Evolutionary conservation across 2,797 vertebrate genomes (phyloP), one percentile per base, ranked within the genome.

Genomic region (Hozukius guyotensis): DNA sequence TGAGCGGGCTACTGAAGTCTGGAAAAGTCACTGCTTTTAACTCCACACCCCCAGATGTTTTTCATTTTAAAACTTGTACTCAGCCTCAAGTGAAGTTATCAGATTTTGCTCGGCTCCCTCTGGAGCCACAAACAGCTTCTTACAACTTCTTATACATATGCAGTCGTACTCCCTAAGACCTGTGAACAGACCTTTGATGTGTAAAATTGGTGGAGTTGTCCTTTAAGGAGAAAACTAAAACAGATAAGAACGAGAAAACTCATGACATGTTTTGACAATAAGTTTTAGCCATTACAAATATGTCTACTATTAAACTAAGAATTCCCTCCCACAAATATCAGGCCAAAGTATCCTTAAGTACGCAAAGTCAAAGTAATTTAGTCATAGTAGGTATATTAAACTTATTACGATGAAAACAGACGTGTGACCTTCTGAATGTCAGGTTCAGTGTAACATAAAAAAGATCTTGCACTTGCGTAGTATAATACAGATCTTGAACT

Each of bases 361-460:
- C 2, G 8, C 25, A 42, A 64, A 42, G 18, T 49, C 14, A 53
- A 71, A 80, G 29, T 69, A 1, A 76, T 14, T 46, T 3, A 25
- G 4, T 18, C 8, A 5, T 0, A 4, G 13, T 10, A 2, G 7
- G 27, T 56, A 16, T n/a, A 56, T 36, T 22, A 34, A 75, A 62
- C 0, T 0, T 69, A 22, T 34, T 34, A 27, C 65, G 14, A 55
- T 63, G 12, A 52, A 75, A 69, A 55, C 25, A 38, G 63, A 62
- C 6, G 20, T 3, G 10, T 24, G 78, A 82, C 78, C 71, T 75
- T 73, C 14, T 59, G 29, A 67, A 76, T 59, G 61, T 78, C 75
- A 71, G 5, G 24, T 57, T 78, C 55, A 61, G 2, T 66, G n/a
- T 56, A 49, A 52, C 34, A 34, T 62, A 59, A 69, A 81, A 69